phyloP scores from a whole-genome alignment of 92 coral and sea anemone genomes.

The Micromussa lordhowensis region DNA sequence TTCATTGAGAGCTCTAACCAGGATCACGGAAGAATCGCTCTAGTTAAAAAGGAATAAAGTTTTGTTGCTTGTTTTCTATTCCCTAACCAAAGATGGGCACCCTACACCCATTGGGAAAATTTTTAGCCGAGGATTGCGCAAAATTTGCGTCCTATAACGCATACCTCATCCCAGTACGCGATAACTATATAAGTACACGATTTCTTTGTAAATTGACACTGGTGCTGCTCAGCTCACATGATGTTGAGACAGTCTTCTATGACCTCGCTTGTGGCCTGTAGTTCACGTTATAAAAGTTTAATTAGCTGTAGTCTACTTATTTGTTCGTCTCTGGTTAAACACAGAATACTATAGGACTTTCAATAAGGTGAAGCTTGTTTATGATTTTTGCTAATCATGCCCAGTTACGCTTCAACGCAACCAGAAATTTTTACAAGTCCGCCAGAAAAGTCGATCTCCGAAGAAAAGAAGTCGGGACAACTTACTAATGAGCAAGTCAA shows the following conservation, averaged over 20 bases:
- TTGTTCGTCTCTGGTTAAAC: background rate
- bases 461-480: constrained; percentile 68
- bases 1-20: background rate
- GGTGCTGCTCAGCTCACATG: background rate
- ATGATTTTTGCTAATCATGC: background rate
- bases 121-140: no score
- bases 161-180: no score
- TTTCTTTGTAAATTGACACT: background rate
- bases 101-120: no score
- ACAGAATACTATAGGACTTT: background rate
- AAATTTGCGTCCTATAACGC: no score
- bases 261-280: background rate
- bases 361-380: background rate
- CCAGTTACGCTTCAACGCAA: constrained; percentile 27
- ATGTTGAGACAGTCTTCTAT: background rate
- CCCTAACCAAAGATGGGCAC: background rate
- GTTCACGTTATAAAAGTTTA: background rate
- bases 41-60: no score
- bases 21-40: background rate
- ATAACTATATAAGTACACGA: no score
- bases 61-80: no score
- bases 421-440: constrained; percentile 69
- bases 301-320: background rate
- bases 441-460: constrained; percentile 48
- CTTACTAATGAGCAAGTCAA: constrained; percentile 67